phyloP scores from a whole-genome alignment of 2,888 invertebrate species.

The Luperina testacea region DNA sequence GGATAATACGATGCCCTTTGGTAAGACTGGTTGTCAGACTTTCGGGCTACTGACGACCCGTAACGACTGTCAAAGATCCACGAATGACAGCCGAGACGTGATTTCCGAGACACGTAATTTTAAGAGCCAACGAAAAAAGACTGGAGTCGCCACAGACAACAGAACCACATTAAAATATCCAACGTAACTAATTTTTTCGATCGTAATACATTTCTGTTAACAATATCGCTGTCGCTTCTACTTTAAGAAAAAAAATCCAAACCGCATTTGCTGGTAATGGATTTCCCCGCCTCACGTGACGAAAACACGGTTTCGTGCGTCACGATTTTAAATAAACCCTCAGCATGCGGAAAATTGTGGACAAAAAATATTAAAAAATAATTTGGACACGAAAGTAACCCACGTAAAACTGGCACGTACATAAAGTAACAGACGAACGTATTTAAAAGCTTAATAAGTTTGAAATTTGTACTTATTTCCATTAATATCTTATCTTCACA shows the following conservation, averaged over 20 bases:
- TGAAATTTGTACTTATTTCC: background rate
- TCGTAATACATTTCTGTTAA: background rate
- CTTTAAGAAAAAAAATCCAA: conserved; percentile 52
- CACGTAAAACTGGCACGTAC: conserved; percentile 11
- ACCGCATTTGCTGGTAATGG: conserved; percentile 72
- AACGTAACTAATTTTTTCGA: no score
- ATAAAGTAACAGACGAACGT: background rate
- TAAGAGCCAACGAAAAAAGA: no score
- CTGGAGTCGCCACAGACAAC: no score
- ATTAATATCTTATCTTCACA: no score
- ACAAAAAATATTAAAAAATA: conserved; percentile 57
- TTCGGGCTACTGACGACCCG: no score
- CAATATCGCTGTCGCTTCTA: conserved; percentile 32
- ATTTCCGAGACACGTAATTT: no score
- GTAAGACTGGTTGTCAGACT: no score
- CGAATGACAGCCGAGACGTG: no score
- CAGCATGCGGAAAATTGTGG: conserved; percentile 70
- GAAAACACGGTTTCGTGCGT: conserved; percentile 75
- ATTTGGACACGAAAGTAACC: conserved; percentile 37
- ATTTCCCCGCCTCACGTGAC: conserved; percentile 79
- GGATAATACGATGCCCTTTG: no score
- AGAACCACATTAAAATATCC: no score
- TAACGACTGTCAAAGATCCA: no score
- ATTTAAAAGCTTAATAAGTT: background rate
- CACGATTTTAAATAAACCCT: conserved; percentile 79